Percentiles rank a stretch among this genome's conserved stretches.
These are phyloP conservation scores for Polyodon spathula DNA, from an alignment of 2,113 vertebrate species.

Conservation along the genomic window DNA sequence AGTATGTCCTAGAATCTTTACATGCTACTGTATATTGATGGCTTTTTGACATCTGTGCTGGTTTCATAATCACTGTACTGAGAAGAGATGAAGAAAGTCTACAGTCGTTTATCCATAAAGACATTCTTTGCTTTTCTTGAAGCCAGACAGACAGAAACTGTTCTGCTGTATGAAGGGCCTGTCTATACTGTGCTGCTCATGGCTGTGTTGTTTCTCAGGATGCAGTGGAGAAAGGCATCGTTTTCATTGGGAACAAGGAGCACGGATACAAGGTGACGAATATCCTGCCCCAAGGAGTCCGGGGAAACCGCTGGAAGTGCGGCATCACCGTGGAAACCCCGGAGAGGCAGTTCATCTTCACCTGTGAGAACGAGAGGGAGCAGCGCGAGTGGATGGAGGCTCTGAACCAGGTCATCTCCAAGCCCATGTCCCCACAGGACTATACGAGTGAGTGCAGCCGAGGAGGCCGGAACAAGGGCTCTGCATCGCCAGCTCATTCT, in stretches of 20 bases:
- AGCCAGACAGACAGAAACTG: not conserved
- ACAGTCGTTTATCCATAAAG: too few relatives aligned
- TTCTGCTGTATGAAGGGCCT: not conserved
- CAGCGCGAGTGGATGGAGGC: conserved; percentile 76
- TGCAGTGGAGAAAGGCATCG: conserved; percentile 69
- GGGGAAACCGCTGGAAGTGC: conserved; percentile 67
- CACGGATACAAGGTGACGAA: conserved; percentile 66
- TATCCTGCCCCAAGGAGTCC: conserved; percentile 49
- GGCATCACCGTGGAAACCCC: conserved; percentile 68
- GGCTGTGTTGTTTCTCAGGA: conserved; percentile 52
- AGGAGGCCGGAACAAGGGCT: too few relatives aligned
- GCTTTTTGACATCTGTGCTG: too few relatives aligned
- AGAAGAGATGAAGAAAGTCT: too few relatives aligned
- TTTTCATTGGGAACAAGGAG: conserved; percentile 67
- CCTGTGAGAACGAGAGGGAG: conserved; percentile 72
- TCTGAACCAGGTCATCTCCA: conserved; percentile 56
- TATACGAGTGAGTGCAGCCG: conserved; percentile 44
- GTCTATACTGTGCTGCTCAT: conserved; percentile 13
- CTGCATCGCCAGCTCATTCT: too few relatives aligned
- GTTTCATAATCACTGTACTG: too few relatives aligned
- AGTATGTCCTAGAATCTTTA: too few relatives aligned
- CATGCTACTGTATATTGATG: too few relatives aligned
- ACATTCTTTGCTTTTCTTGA: too few relatives aligned
- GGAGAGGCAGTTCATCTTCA: conserved; percentile 65
- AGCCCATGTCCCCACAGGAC: conserved; percentile 59